Conservation (phyloP, 2,113 vertebrate genomes). For the Hoplias malabaricus region DNA sequence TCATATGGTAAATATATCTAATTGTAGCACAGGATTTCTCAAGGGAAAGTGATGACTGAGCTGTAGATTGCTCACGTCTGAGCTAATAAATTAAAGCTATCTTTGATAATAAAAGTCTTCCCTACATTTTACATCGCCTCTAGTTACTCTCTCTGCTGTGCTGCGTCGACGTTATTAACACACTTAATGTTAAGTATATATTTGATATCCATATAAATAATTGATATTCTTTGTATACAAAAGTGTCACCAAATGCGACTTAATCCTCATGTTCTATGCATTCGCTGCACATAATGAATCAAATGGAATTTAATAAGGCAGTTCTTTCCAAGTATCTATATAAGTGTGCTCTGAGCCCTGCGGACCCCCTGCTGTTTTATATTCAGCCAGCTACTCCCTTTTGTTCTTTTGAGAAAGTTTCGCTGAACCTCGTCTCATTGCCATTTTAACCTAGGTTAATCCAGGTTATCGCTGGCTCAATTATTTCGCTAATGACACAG, state of each 20-base stretch:
- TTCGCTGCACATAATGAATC: slow-evolving; percentile 66
- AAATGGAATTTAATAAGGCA: slow-evolving; percentile 75
- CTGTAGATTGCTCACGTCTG: slow-evolving; percentile 39
- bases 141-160: slow-evolving; percentile 47
- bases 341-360: slow-evolving; percentile 69
- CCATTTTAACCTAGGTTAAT: slow-evolving; percentile 50
- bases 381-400: slow-evolving; percentile 57
- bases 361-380: slow-evolving; percentile 64
- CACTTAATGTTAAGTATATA: slow-evolving; percentile 69
- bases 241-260: slow-evolving; percentile 54
- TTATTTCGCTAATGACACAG: slow-evolving; percentile 52
- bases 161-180: slow-evolving; percentile 43
- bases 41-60: slow-evolving; percentile 31
- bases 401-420: slow-evolving; percentile 59
- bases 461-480: slow-evolving; percentile 50
- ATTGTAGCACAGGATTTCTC: slow-evolving; percentile 40
- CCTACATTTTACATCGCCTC: slow-evolving; percentile 47
- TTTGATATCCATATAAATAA: slow-evolving; percentile 55
- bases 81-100: slow-evolving; percentile 40
- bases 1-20: slow-evolving; percentile 35
- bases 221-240: slow-evolving; percentile 50
- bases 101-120: slow-evolving; percentile 36
- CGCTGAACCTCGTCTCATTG: slow-evolving; percentile 56
- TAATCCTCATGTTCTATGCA: slow-evolving; percentile 70
- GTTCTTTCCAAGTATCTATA: slow-evolving; percentile 69